Evolutionary conservation across 2,888 invertebrate genomes (phyloP).

Genomic region (Idaea dimidiata): DNA sequence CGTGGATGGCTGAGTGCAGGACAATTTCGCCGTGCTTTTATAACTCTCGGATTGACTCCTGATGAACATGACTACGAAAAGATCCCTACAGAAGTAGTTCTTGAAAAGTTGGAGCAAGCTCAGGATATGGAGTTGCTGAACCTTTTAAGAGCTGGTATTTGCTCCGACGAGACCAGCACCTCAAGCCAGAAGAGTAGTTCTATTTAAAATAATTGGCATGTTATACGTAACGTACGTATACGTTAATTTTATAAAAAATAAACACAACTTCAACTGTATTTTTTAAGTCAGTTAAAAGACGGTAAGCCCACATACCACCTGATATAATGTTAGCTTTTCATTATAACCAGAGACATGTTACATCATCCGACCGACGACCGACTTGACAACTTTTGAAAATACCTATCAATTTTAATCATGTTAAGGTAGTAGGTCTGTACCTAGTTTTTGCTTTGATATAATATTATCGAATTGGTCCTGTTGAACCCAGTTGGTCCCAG

Average conservation of each 20-base stretch:
- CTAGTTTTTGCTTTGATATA: too few species aligned
- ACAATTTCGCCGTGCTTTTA: constrained; percentile 58
- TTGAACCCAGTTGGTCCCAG: too few species aligned
- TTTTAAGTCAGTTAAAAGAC: too few species aligned
- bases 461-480: too few species aligned
- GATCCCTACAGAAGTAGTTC: constrained; percentile 41
- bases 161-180: constrained; percentile 17
- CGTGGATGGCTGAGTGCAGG: constrained; percentile 64
- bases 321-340: too few species aligned
- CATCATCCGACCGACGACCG: too few species aligned
- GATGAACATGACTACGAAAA: constrained; percentile 41
- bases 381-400: too few species aligned
- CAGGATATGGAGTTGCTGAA: constrained; percentile 56
- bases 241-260: not conserved
- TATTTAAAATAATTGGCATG: not conserved
- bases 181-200: not conserved
- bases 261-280: too few species aligned
- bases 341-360: too few species aligned
- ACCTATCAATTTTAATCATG: too few species aligned
- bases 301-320: too few species aligned
- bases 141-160: constrained; percentile 48
- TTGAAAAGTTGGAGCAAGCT: constrained; percentile 38
- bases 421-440: too few species aligned
- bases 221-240: not conserved
- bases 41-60: constrained; percentile 53